Conservation (phyloP, 2,888 invertebrate species). For the Clitarchus hookeri region DNA sequence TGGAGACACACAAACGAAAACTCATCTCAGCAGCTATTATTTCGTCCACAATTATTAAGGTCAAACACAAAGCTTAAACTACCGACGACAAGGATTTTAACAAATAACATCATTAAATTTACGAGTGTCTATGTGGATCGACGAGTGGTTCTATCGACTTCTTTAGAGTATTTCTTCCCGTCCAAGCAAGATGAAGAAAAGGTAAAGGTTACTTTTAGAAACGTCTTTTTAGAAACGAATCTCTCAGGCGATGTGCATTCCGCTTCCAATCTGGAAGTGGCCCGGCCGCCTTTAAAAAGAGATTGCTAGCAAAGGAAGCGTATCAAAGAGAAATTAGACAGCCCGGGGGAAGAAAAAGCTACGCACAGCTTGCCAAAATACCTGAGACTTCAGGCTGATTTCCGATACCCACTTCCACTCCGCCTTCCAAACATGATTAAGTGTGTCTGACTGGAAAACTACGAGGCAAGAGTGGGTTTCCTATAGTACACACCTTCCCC, state of each 20-base stretch:
- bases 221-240: not conserved
- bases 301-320: not conserved
- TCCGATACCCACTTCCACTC: not conserved
- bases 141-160: no score
- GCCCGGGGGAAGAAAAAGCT: not conserved
- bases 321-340: not conserved
- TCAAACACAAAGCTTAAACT: no score
- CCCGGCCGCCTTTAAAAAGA: not conserved
- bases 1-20: no score
- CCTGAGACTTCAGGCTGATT: not conserved
- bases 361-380: not conserved
- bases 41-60: no score
- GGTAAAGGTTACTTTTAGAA: no score
- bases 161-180: no score
- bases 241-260: not conserved
- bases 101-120: no score
- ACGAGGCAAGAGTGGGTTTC: not conserved
- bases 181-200: no score
- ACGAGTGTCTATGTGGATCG: no score
- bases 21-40: no score
- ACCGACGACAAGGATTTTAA: no score
- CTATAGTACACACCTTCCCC: not conserved
- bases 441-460: not conserved
- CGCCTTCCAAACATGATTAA: not conserved
- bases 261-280: not conserved